phyloP scores from a whole-genome alignment of 2,888 invertebrate genomes.

The Tachina grossa region DNA sequence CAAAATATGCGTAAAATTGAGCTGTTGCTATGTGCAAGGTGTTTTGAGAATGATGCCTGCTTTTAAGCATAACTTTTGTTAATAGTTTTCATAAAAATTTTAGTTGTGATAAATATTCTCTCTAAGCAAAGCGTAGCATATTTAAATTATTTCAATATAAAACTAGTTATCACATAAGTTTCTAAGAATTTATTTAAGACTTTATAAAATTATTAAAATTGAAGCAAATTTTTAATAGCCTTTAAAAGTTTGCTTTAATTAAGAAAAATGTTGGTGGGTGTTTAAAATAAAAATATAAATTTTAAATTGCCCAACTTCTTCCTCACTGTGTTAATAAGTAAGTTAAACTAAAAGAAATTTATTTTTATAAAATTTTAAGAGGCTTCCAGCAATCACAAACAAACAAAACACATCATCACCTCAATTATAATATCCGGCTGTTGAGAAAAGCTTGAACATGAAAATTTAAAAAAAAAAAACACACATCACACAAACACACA shows the following conservation, averaged over 20 bases:
- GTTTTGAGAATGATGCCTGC: too few relatives aligned
- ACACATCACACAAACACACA: background rate
- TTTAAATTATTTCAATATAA: background rate
- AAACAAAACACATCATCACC: constrained; percentile 30
- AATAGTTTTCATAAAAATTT: background rate
- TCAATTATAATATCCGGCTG: constrained; percentile 51
- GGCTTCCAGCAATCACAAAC: constrained; percentile 19
- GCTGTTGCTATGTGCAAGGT: too few relatives aligned
- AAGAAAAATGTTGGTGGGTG: constrained; percentile 34
- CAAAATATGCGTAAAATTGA: too few relatives aligned
- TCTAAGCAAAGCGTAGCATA: background rate
- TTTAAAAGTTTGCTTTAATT: constrained; percentile 22
- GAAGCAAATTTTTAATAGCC: background rate
- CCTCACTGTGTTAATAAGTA: background rate
- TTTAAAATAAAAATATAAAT: constrained; percentile 8
- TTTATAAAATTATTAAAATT: background rate
- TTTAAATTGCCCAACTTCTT: background rate
- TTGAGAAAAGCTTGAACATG: background rate
- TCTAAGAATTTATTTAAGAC: background rate
- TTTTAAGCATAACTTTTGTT: background rate
- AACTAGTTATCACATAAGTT: background rate
- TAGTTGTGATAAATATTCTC: background rate
- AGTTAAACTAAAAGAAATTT: background rate
- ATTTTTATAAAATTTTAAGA: constrained; percentile 8
- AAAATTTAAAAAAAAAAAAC: background rate